Percentiles rank a stretch among this genome's conserved stretches.
Conservation (phyloP, 2,797 vertebrate genomes). For the Mormyrops boulengeri region DNA sequence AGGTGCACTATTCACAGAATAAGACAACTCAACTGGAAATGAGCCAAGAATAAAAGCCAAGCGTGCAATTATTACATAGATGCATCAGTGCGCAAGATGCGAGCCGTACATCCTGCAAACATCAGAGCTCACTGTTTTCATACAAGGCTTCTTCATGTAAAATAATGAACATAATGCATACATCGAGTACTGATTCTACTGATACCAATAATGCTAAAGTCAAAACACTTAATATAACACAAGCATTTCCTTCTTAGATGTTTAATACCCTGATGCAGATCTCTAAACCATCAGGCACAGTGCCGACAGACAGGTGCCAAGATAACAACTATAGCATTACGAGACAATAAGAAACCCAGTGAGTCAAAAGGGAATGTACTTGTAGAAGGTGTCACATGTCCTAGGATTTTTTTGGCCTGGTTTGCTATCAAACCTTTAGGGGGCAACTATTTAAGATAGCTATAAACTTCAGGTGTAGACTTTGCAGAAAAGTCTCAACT, state of each 20-base stretch:
- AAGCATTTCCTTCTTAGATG: not conserved
- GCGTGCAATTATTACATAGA: not conserved
- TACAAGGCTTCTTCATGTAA: not conserved
- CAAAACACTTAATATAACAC: conserved; percentile 12
- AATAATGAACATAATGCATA: not conserved
- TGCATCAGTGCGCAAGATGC: not conserved
- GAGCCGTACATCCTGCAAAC: not conserved
- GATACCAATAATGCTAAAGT: not conserved
- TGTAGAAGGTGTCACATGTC: not conserved
- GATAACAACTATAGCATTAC: not conserved
- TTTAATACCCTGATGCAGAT: not conserved
- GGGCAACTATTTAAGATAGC: not conserved
- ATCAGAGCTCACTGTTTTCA: not conserved
- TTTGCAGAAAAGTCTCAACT: not conserved
- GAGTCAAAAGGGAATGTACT: not conserved
- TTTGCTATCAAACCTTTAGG: not conserved
- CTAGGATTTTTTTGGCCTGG: not conserved
- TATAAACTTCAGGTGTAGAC: not conserved
- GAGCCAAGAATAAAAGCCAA: not conserved
- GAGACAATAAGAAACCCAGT: not conserved
- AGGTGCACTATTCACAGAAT: not conserved
- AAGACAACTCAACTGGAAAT: not conserved
- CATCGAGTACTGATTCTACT: not conserved
- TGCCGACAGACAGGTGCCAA: not conserved
- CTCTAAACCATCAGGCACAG: not conserved